Conservation (phyloP, 2,797 vertebrate species). For the Iguana delicatissima region DNA sequence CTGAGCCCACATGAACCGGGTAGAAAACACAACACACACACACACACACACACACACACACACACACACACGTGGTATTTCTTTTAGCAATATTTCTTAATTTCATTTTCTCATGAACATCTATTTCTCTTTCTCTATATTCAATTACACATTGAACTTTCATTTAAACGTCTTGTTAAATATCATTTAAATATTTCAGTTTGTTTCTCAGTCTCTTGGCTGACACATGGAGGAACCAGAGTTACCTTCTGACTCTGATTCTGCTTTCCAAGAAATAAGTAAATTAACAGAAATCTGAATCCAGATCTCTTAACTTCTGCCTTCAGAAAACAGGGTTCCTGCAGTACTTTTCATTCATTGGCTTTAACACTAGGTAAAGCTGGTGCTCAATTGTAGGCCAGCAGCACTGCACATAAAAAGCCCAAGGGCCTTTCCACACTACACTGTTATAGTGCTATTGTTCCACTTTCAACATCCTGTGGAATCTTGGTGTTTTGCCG, state of each 20-base stretch:
- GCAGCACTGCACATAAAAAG: background rate
- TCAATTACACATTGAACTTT: constrained; percentile 20
- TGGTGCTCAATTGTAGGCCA: no score
- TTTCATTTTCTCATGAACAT: constrained; percentile 9
- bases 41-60: no score
- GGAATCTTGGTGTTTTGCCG: no score
- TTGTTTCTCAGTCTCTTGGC: background rate
- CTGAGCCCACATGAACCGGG: background rate
- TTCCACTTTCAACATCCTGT: no score
- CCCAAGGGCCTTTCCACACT: no score
- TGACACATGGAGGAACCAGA: background rate
- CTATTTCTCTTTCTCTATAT: constrained; percentile 16
- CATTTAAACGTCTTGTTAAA: constrained; percentile 18
- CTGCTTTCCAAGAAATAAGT: background rate
- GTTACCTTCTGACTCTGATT: background rate
- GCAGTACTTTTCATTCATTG: background rate
- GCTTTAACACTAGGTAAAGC: background rate
- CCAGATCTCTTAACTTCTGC: background rate
- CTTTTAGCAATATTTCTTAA: background rate
- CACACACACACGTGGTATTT: background rate
- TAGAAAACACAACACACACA: background rate
- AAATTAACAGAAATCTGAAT: background rate
- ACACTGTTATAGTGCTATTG: no score
- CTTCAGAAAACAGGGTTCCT: background rate
- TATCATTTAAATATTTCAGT: constrained; percentile 18